Percentiles rank a stretch among this genome's conserved stretches.
These are phyloP conservation scores for Mesocricetus auratus DNA, from an alignment of 2,113 vertebrate species.

Conservation along the genomic window DNA sequence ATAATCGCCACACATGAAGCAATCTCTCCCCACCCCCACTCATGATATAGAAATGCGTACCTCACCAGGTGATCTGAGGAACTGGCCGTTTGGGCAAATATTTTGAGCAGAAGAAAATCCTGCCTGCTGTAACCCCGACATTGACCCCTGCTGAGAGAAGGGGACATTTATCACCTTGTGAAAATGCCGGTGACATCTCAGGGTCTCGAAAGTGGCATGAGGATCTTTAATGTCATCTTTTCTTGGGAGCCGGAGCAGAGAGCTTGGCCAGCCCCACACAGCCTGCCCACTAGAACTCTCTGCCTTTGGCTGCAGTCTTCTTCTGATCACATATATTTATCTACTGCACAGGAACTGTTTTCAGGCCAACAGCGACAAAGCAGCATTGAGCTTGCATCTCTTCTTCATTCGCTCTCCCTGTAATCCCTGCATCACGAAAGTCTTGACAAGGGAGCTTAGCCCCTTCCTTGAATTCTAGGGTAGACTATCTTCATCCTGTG, in stretches of 20 bases:
- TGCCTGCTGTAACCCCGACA: accelerated
- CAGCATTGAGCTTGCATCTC: too few relatives aligned
- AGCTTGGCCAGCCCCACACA: neutral
- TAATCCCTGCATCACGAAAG: accelerated
- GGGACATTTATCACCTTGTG: neutral
- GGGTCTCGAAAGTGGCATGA: neutral
- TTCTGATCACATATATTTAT: too few relatives aligned
- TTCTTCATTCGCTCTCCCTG: neutral
- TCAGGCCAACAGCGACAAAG: neutral
- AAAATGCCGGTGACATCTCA: neutral
- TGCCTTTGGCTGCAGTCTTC: neutral
- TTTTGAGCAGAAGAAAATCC: neutral
- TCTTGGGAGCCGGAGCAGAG: neutral
- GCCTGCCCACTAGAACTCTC: neutral
- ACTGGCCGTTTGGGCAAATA: neutral
- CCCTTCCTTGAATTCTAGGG: too few relatives aligned
- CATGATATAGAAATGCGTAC: neutral
- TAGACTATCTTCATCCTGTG: neutral
- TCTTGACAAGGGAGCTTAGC: too few relatives aligned
- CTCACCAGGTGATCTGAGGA: slow-evolving; percentile 47
- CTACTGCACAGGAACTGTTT: neutral
- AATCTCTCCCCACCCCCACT: neutral
- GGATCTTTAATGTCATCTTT: neutral
- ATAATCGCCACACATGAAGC: slow-evolving; percentile 69
- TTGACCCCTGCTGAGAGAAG: neutral